phyloP scores from a whole-genome alignment of 2,113 vertebrate genomes.

The Sceloporus tristichus region DNA sequence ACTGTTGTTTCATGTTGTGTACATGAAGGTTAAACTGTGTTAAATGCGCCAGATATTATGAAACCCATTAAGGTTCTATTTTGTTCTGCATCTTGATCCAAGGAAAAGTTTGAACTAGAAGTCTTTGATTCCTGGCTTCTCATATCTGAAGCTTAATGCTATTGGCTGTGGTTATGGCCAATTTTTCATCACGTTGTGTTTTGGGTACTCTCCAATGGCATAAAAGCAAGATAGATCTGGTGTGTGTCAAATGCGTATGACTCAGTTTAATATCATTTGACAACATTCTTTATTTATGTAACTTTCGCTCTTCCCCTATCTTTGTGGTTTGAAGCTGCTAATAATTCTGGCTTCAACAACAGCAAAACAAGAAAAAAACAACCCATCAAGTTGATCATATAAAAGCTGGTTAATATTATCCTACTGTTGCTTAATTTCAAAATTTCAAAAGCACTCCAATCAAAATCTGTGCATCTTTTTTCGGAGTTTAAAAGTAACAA shows the following conservation, averaged over 20 bases:
- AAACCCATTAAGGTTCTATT: no score
- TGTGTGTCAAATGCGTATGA: not conserved
- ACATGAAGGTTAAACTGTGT: no score
- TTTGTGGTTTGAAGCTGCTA: not conserved
- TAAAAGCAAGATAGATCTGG: not conserved
- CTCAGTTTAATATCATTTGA: not conserved
- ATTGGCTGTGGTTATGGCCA: not conserved
- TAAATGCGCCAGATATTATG: no score
- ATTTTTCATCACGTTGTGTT: not conserved
- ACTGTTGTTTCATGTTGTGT: no score
- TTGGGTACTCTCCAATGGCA: not conserved
- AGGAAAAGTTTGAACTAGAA: not conserved
- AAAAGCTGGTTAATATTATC: not conserved
- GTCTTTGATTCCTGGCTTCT: not conserved
- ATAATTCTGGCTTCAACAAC: not conserved
- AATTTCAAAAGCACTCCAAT: not conserved
- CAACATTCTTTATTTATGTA: not conserved
- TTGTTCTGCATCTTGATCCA: constrained; percentile 8
- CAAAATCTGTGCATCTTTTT: not conserved
- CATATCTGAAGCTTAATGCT: not conserved
- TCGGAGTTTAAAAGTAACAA: not conserved
- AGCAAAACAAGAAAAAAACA: not conserved
- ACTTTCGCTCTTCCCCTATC: not conserved
- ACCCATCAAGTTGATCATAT: not conserved
- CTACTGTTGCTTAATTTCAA: not conserved